Evolutionary conservation across 1,140 invertebrate species (phyloP).

Genomic region (Platorchestia sp.): DNA sequence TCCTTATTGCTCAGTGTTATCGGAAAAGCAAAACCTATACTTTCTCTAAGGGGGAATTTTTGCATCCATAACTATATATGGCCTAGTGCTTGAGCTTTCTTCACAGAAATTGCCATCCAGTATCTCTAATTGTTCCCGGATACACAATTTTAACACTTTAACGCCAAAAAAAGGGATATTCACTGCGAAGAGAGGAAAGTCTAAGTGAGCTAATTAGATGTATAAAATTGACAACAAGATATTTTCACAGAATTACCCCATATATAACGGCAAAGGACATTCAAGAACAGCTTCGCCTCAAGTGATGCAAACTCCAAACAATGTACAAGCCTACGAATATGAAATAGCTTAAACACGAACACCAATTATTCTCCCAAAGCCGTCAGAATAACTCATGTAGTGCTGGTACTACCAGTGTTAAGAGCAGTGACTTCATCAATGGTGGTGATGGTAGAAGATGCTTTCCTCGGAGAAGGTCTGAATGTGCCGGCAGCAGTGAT

Average conservation of each 20-base stretch:
- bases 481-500: constrained; percentile 36
- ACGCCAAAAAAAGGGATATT: background rate
- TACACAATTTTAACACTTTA: background rate
- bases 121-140: background rate
- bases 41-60: too few relatives aligned
- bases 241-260: background rate
- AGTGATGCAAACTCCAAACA: background rate
- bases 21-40: too few relatives aligned
- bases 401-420: background rate
- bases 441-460: constrained; percentile 45
- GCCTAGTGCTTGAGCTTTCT: background rate
- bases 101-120: background rate
- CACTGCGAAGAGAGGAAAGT: background rate
- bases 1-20: too few relatives aligned
- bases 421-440: constrained; percentile 56
- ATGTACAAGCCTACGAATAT: background rate
- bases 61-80: background rate
- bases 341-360: background rate
- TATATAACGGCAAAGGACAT: background rate
- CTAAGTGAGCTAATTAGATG: background rate
- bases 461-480: constrained; percentile 51
- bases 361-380: background rate
- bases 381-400: background rate
- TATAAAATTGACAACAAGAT: background rate
- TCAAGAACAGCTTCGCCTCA: background rate